Evolutionary conservation across 1,140 invertebrate genomes (phyloP).

Genomic region (Drosophila ohnishii): DNA sequence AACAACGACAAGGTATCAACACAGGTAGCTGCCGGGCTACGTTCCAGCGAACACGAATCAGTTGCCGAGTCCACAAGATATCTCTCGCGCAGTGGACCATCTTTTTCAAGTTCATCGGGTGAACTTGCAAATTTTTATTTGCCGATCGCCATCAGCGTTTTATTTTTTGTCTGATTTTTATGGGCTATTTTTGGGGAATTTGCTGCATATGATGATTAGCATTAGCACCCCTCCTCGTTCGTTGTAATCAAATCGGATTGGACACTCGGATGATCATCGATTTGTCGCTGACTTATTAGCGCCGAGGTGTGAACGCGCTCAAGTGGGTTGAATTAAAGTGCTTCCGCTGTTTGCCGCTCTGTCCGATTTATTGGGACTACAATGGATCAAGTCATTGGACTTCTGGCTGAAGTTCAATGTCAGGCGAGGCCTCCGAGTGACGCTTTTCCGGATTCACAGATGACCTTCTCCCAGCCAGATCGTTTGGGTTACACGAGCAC

Average conservation of each 20-base stretch:
- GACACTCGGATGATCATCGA: constrained; percentile 42
- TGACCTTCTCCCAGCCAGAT: constrained; percentile 19
- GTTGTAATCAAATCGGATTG: constrained; percentile 24
- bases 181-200: constrained; percentile 53
- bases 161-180: constrained; percentile 16
- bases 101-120: constrained; percentile 69
- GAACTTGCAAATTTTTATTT: constrained; percentile 68
- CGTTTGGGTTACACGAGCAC: constrained; percentile 29
- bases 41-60: constrained; percentile 56
- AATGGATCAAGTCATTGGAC: constrained; percentile 40
- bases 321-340: constrained; percentile 36
- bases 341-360: constrained; percentile 53
- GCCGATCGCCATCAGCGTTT: constrained; percentile 28
- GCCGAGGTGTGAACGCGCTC: constrained; percentile 60
- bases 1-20: constrained; percentile 20
- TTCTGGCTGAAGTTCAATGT: constrained; percentile 68
- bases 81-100: constrained; percentile 32
- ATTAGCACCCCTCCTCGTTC: constrained; percentile 46
- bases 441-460: constrained; percentile 21
- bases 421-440: constrained; percentile 18
- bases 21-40: constrained; percentile 67
- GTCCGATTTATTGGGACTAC: constrained; percentile 6
- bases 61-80: constrained; percentile 5
- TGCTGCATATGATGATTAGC: constrained; percentile 58
- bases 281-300: constrained; percentile 59